A percentile compares a stretch with the other conserved stretches of the same genome.
These are phyloP conservation scores for Leptodactylus fallax DNA, from an alignment of 2,797 vertebrate species.

Conservation along the genomic window DNA sequence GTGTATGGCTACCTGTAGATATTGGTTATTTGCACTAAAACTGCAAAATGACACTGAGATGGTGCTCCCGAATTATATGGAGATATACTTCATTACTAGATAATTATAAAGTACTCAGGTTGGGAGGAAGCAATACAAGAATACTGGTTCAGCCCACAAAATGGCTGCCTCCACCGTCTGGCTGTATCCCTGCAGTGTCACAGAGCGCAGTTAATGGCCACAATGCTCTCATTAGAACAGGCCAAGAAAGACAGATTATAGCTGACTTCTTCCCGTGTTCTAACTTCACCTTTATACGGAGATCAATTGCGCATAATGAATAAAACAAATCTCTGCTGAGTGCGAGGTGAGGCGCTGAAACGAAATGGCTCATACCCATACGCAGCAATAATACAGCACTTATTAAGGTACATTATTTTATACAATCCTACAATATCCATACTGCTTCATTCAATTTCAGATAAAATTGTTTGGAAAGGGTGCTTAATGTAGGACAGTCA, in stretches of 20 bases:
- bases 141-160: not conserved
- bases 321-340: conserved; percentile 57
- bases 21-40: no score
- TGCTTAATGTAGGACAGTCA: conserved; percentile 88
- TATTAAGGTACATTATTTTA: conserved; percentile 80
- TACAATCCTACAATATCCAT: conserved; percentile 79
- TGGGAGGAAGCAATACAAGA: not conserved
- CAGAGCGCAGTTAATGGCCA: not conserved
- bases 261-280: conserved; percentile 6
- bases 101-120: not conserved
- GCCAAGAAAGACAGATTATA: not conserved
- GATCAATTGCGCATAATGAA: conserved; percentile 51
- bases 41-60: no score
- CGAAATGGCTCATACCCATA: conserved; percentile 66
- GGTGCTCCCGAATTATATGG: not conserved
- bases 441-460: conserved; percentile 85
- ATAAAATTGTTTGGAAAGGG: conserved; percentile 85
- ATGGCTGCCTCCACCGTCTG: not conserved
- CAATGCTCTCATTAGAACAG: conserved; percentile 23
- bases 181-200: not conserved
- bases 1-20: no score
- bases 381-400: conserved; percentile 72
- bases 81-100: not conserved
- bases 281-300: not conserved
- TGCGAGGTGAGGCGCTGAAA: conserved; percentile 65